Base-by-base conservation (phyloP, 2,888 invertebrate species). In the Reticulitermes lucifugus region DNA sequence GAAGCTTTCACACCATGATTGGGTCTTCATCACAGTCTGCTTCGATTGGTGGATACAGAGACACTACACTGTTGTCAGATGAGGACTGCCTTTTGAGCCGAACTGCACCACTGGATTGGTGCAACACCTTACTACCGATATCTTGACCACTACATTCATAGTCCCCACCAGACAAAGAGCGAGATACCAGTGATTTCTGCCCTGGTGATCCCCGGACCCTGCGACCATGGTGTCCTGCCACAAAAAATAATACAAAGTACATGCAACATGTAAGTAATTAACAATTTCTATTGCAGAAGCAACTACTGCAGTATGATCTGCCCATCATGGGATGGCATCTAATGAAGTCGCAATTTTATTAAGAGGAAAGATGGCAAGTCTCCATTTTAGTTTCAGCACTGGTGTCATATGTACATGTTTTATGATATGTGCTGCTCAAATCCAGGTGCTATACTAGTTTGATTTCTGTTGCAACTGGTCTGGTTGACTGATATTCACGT, bases 61-160 rank as follows among this genome's bases (percentile, higher is more conserved):
- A 87, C 43, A 88, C 87, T 83, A 90, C 90, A 87, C 89, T 89
- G 65, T 90, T 89, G 85, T 91, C 91, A 2, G 91, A 90, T 29
- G 91, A 91, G 51, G 91, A 89, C 88, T 91, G 91, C 86, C 91
- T 89, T 88, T 91, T 91, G 21, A 91, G 88, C 87, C 43, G 79
- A 29, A 46, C n/a, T 65, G 65, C 6, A 7, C n/a, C 65, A 65
- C 65, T 25, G 7, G n/a, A 5, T 35, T 79, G 73, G 43, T 73
- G 77, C 73, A 60, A 75, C 43, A 83, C 65, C 83, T 75, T 84
- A 43, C 46, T 83, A 60, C 35, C 59, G 9, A 70, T 46, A 51
- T 80, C 79, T 25, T 71, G 65, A n/a, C 55, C 55, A 41, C 79
- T 59, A 25, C 81, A 21, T 43, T 85, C 85, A 43, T 85, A 83